phyloP scores from a whole-genome alignment of 2,113 vertebrate species.

The Pipa parva region DNA sequence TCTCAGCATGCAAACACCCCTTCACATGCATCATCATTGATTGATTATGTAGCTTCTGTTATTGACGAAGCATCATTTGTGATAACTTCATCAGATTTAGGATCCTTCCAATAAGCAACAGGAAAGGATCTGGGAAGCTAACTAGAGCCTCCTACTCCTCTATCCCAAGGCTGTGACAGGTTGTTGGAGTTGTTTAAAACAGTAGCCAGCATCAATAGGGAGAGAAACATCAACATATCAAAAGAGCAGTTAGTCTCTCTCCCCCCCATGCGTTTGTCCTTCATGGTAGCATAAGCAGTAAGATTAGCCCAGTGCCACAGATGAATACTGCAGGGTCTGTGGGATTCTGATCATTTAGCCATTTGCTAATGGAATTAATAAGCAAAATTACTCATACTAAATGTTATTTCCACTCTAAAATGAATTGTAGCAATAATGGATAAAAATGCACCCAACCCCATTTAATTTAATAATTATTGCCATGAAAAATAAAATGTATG shows the following conservation, averaged over 20 bases:
- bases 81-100: conserved; percentile 8
- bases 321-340: not conserved
- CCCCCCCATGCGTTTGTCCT: too few relatives aligned
- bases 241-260: not conserved
- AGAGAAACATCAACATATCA: not conserved
- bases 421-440: not conserved
- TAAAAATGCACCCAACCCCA: conserved; percentile 5
- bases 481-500: conserved; percentile 13
- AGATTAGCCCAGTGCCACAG: not conserved
- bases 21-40: conserved; percentile 7
- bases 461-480: conserved; percentile 22
- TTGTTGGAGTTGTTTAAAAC: not conserved
- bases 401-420: conserved; percentile 24
- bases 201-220: not conserved
- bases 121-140: not conserved
- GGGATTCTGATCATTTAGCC: not conserved
- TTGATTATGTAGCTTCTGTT: conserved; percentile 4
- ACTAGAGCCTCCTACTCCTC: not conserved
- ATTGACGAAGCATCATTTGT: conserved; percentile 10
- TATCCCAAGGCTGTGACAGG: too few relatives aligned
- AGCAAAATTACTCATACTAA: not conserved
- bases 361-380: conserved; percentile 12
- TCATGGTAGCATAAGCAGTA: not conserved
- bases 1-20: conserved; percentile 17
- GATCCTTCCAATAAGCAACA: conserved; percentile 5